Evolutionary conservation across 2,113 vertebrate species (phyloP).

Genomic region (Tamias sibiricus): DNA sequence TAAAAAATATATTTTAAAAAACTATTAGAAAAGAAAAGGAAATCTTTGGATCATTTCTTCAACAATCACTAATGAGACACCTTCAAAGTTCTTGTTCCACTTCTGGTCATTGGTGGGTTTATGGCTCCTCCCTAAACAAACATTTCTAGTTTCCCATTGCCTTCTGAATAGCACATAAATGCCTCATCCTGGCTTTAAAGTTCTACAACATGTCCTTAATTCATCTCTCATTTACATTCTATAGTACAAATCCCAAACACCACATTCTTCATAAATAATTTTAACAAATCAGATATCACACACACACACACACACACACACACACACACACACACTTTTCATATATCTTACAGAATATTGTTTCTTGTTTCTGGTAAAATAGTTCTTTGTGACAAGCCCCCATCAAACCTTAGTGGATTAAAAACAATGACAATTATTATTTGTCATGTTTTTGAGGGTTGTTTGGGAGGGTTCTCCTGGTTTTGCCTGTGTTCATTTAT

Average conservation of each 20-base stretch:
- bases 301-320: no score
- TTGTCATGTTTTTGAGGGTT: neutral
- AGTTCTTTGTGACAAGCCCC: neutral
- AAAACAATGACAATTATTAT: neutral
- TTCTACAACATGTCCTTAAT: neutral
- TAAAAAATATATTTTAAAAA: no score
- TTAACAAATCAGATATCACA: neutral
- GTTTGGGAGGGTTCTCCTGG: neutral
- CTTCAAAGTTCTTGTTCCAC: neutral
- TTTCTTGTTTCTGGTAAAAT: neutral
- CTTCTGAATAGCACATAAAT: neutral
- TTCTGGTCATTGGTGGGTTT: neutral
- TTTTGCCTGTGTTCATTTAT: neutral
- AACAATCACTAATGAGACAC: neutral
- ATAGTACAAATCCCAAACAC: neutral
- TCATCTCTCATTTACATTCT: neutral
- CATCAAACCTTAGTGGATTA: neutral
- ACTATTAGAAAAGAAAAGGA: neutral
- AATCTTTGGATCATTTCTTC: neutral
- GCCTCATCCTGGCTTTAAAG: neutral
- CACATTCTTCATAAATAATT: neutral
- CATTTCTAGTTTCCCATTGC: neutral
- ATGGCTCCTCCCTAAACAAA: neutral
- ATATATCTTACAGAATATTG: neutral
- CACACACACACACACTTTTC: neutral